phyloP scores from a whole-genome alignment of 2,888 invertebrate genomes.

The Polydrusus pterygomalis region DNA sequence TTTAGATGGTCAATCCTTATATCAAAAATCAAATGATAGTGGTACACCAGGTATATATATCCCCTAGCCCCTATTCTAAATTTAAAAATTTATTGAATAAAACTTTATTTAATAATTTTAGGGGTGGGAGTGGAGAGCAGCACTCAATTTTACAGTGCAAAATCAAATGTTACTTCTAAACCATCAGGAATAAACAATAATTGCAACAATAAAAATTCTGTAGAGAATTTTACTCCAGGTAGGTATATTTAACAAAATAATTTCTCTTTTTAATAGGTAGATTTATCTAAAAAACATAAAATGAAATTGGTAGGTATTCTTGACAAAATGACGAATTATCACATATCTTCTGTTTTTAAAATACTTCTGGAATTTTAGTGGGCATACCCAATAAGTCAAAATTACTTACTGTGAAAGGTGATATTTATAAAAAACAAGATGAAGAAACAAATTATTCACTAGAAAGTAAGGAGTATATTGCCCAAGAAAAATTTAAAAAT shows the following conservation, averaged over 20 bases:
- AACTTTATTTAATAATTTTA: conserved; percentile 9
- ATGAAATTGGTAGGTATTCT: too few relatives aligned
- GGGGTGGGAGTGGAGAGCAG: conserved; percentile 1
- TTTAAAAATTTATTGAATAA: too few relatives aligned
- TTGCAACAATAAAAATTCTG: conserved; percentile 10
- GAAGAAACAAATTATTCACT: not conserved
- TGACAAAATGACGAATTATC: too few relatives aligned
- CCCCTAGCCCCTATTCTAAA: too few relatives aligned
- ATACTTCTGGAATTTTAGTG: conserved; percentile 26
- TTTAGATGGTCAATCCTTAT: not conserved
- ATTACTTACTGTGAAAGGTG: conserved; percentile 11
- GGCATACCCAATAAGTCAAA: conserved; percentile 41
- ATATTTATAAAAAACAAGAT: conserved; percentile 22
- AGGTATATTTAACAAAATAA: not conserved
- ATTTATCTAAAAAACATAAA: too few relatives aligned
- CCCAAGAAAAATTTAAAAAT: not conserved
- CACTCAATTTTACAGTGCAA: conserved; percentile 39
- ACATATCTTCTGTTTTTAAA: not conserved
- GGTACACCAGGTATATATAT: conserved; percentile 25
- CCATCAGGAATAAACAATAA: not conserved
- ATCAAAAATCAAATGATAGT: not conserved
- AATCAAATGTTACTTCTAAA: conserved; percentile 28
- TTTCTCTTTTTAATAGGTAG: not conserved
- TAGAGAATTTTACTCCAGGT: conserved; percentile 18
- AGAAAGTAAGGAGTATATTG: not conserved